Evolutionary conservation across 2,888 invertebrate genomes (phyloP).

Genomic region (Nemotelus nigrinus): DNA sequence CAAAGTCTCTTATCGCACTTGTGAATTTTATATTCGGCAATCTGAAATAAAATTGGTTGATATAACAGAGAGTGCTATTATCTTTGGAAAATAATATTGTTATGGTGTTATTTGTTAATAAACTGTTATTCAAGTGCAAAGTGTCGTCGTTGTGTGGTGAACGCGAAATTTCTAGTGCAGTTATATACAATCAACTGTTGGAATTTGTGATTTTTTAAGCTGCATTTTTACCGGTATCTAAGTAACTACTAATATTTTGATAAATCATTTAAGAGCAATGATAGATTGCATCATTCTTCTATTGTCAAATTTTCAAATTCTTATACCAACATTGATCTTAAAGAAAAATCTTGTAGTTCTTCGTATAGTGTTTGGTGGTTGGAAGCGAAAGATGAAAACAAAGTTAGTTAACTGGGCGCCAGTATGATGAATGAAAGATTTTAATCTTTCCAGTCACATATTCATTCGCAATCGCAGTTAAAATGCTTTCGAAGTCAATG

Average conservation of each 20-base stretch:
- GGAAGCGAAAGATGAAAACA: too few species aligned
- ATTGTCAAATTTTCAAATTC: constrained; percentile 18
- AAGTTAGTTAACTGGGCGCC: neutral
- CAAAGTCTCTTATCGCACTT: too few species aligned
- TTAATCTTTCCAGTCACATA: constrained; percentile 37
- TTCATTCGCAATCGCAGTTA: constrained; percentile 38
- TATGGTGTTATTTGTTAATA: neutral
- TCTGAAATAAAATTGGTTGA: too few species aligned
- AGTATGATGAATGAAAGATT: constrained; percentile 1
- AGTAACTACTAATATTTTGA: neutral
- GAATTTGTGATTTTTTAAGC: constrained; percentile 21
- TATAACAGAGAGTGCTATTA: neutral
- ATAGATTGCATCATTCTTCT: constrained; percentile 29
- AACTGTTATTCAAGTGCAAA: constrained; percentile 6
- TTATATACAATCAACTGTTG: constrained; percentile 4
- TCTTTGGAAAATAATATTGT: neutral
- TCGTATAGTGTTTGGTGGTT: too few species aligned
- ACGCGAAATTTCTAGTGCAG: too few species aligned
- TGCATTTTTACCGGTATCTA: constrained; percentile 30
- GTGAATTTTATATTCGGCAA: too few species aligned
- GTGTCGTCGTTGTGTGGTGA: neutral
- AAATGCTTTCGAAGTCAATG: constrained; percentile 43
- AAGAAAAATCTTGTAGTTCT: too few species aligned
- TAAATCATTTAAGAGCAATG: too few species aligned
- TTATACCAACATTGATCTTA: neutral